Percentiles rank a stretch among this genome's conserved stretches.
Evolutionary conservation across 2,888 invertebrate species (phyloP).

Genomic region (Auanema sp.): DNA sequence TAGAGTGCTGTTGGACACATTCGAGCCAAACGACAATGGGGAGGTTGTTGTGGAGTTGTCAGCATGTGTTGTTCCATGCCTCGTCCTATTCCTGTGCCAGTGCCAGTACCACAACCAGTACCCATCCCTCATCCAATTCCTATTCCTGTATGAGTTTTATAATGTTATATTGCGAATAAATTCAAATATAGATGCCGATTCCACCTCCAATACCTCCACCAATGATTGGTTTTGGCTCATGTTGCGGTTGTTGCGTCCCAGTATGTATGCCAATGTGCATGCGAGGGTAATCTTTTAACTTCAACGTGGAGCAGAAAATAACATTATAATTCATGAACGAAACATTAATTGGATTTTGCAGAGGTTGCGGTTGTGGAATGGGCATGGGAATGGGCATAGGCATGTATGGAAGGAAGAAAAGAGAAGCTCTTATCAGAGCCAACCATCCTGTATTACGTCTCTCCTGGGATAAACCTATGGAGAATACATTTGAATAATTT

Average conservation of each 20-base stretch:
- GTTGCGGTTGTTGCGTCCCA: conserved; percentile 53
- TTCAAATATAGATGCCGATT: too few species aligned
- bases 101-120: conserved; percentile 5
- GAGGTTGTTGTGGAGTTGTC: conserved; percentile 31
- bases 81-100: too few species aligned
- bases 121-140: not conserved
- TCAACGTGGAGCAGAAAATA: too few species aligned
- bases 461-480: conserved; percentile 12
- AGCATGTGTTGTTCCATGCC: conserved; percentile 42
- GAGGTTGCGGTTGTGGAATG: conserved; percentile 29
- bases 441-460: conserved; percentile 28
- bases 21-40: conserved; percentile 40
- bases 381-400: conserved; percentile 31
- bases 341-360: too few species aligned
- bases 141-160: too few species aligned
- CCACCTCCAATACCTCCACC: conserved; percentile 31
- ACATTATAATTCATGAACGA: too few species aligned
- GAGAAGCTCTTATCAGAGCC: conserved; percentile 31
- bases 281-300: conserved; percentile 29
- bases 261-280: conserved; percentile 51
- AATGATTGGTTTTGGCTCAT: conserved; percentile 26
- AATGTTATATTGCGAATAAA: too few species aligned
- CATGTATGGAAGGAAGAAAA: conserved; percentile 35
- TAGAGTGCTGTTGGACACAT: conserved; percentile 17
- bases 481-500: not conserved